Evolutionary conservation across 2,888 invertebrate species (phyloP), one percentile per base, ranked within the genome.

Genomic region (Drosophila silvestris): DNA sequence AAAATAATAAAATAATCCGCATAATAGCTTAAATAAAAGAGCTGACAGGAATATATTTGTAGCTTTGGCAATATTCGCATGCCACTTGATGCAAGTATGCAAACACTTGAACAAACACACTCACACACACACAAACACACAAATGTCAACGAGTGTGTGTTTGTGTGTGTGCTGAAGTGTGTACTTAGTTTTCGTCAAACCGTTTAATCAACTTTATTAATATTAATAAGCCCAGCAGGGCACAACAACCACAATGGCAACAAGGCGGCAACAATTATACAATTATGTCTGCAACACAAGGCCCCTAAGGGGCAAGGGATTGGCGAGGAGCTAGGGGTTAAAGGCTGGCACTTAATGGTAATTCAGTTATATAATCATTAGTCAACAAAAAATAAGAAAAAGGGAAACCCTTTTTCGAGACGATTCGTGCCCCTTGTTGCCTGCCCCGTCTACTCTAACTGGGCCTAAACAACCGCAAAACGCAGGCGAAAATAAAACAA

Each of bases 281-380:
- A 80, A 75, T 79, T 81, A 66, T 30, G 57, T 12, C 54, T 51
- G 26, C 39, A 35, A 28, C 32, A 51, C 51, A 53, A 64, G 22
- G 52, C 19, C 61, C 64, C 72, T 41, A 35, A 26, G 54, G 66
- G 66, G 68, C 61, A 52, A 41, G 44, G 47, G 39, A 14, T 5
- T 4, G 28, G 28, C 16, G 22, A 44, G 12, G 44, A 22, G 47
- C 26, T 26, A 1, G 5, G 26, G 26, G 52, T 4, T 56, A 19
- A 37, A 26, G 37, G 41, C 33, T 32, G 60, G 52, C 74, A 77
- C 80, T 78, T 85, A 83, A 90, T 88, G 83, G 74, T 90, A 90
- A 90, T 85, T 85, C 91, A 82, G 87, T 89, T 84, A 91, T 89
- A 87, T 80, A 87, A 84, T 87, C 90, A 89, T 87, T 91, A 87